Base-by-base conservation (phyloP, 2,797 vertebrate species). In the Schizopygopsis malacanthus region DNA sequence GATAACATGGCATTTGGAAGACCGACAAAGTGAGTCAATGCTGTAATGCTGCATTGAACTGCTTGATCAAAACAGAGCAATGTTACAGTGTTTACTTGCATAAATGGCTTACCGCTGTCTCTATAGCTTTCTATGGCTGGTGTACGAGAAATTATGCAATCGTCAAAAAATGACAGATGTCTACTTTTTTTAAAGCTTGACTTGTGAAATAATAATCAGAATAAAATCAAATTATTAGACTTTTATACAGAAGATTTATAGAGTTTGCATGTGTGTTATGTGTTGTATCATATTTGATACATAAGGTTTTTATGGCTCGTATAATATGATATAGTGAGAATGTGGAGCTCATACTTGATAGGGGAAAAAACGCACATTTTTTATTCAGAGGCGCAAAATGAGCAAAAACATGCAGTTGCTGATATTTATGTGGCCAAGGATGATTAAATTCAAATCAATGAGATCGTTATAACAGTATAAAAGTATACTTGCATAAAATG, bases 1-100 rank as follows among this genome's bases (percentile, higher is more conserved):
- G 98, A 98, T 95, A 98, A 98, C 94, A 99, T 99, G 98, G 98
- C 97, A 12, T 99, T 99, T 93, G 98, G 98, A 88, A 97, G 95
- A 91, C 98, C 98, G 41, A 97, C 96, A 92, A 99, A 98, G 98
- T 99, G 94, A 97, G 97, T 96, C 4, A 77, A 76, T 86, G 4
- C 65, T 22, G 39, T 16, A 18, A 25, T 47, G 52, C 4, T 78
- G 52, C 12, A 8, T 39, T 39, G 28, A 11, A 50, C 45, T 12
- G 15, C 33, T 15, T n/a, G 3, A 33, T 39, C 50, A 77, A 56
- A 77, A 13, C 52, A n/a, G 22, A 61, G 59, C 22, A 4, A 61
- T 61, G 10, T n/a, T n/a, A 56, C 54, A 61, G n/a, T 39, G 6
- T 72, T 25, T 39, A 77, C 18, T 33, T 25, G 1, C 7, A 25